Evolutionary conservation across 2,797 vertebrate species (phyloP).

Genomic region (Carapus acus): DNA sequence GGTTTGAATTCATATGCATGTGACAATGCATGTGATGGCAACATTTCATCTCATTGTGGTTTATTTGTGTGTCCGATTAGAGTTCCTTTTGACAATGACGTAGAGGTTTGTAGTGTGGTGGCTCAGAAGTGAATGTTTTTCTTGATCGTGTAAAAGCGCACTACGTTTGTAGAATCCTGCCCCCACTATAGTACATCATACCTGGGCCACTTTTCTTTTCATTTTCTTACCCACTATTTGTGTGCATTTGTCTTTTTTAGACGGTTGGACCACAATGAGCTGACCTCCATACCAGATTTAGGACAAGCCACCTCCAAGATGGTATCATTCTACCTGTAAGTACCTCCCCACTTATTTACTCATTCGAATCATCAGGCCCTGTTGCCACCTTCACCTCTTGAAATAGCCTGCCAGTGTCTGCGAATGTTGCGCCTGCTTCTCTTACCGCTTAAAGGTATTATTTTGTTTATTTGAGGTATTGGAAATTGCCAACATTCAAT

Average conservation of each 20-base stretch:
- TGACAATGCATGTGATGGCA: neutral
- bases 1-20: slow-evolving; percentile 11
- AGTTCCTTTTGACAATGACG: neutral
- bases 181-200: neutral
- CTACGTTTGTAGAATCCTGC: neutral
- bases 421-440: slow-evolving; percentile 24
- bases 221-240: slow-evolving; percentile 27
- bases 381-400: slow-evolving; percentile 43
- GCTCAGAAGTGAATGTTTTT: neutral
- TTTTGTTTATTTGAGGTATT: slow-evolving; percentile 12
- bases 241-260: slow-evolving; percentile 64
- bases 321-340: slow-evolving; percentile 86
- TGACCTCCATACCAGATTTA: slow-evolving; percentile 84
- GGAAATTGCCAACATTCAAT: neutral
- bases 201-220: neutral
- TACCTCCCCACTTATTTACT: slow-evolving; percentile 46
- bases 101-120: neutral
- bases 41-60: neutral
- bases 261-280: slow-evolving; percentile 85
- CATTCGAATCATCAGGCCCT: slow-evolving; percentile 23
- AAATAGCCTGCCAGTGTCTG: slow-evolving; percentile 42
- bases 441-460: slow-evolving; percentile 17
- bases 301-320: slow-evolving; percentile 74
- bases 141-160: neutral
- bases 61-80: neutral